A percentile compares a stretch with the other conserved stretches of the same genome.
Conservation (phyloP, 2,888 invertebrate genomes). For the Hecatera dysodea region DNA sequence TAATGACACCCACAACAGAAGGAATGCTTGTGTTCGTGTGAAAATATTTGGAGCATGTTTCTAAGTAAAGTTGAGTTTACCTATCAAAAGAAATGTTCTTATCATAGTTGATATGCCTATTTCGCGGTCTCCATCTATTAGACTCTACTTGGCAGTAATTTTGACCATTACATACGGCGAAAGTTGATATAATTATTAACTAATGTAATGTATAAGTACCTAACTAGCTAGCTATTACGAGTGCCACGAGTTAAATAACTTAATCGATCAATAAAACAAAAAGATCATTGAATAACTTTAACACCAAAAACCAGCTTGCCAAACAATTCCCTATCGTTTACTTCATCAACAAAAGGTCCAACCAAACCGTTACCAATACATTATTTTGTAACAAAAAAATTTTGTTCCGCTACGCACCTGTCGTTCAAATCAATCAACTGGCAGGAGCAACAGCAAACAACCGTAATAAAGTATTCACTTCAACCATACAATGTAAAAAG, state of each 20-base stretch:
- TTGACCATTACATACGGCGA: no score
- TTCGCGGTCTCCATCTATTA: no score
- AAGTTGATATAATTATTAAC: neutral
- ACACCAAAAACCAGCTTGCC: neutral
- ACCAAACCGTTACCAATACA: constrained; percentile 47
- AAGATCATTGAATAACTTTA: neutral
- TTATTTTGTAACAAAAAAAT: constrained; percentile 68
- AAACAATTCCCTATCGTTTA: constrained; percentile 15
- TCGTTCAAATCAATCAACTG: constrained; percentile 65
- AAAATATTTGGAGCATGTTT: constrained; percentile 14
- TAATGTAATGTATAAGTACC: no score
- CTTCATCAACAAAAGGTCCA: constrained; percentile 29
- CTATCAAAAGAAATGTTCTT: neutral
- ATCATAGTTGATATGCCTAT: neutral
- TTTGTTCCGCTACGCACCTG: constrained; percentile 70
- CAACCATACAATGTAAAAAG: constrained; percentile 7
- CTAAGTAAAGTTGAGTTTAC: neutral
- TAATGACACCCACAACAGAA: constrained; percentile 38
- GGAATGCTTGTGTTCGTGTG: constrained; percentile 42
- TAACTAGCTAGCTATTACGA: neutral
- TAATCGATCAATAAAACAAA: neutral
- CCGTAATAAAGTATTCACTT: constrained; percentile 61
- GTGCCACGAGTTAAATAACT: neutral
- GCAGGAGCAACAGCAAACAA: constrained; percentile 51
- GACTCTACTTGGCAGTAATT: no score